phyloP scores from a whole-genome alignment of 2,113 vertebrate genomes.

The Gorsachius goisagi region DNA sequence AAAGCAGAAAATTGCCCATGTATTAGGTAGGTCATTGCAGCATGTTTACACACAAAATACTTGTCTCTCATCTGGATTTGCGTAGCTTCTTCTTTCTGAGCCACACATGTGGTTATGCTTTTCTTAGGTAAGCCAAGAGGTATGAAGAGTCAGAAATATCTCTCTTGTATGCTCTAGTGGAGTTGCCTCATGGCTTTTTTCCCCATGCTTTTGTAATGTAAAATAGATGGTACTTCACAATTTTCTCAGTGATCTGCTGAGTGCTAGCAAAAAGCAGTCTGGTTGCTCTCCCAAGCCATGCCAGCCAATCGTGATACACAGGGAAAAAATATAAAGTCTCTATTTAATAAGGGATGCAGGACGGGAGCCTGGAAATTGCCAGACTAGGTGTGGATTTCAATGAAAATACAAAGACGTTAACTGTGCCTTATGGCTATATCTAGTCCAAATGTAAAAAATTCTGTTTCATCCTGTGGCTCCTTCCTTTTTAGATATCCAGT shows the following conservation, averaged over 20 bases:
- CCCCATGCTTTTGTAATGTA: neutral
- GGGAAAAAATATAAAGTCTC: neutral
- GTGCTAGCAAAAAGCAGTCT: neutral
- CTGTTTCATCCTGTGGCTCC: neutral
- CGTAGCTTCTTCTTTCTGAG: neutral
- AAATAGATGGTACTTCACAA: neutral
- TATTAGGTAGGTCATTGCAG: neutral
- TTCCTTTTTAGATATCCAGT: neutral
- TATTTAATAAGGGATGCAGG: slow-evolving; percentile 26
- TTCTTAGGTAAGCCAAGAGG: neutral
- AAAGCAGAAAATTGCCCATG: neutral
- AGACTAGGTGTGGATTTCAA: slow-evolving; percentile 41
- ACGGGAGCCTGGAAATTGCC: slow-evolving; percentile 1
- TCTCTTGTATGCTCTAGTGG: fast-evolving
- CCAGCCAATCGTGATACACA: neutral
- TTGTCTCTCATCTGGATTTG: neutral
- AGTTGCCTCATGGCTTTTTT: neutral
- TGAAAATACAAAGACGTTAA: neutral
- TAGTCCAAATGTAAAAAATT: neutral
- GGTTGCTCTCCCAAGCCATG: neutral
- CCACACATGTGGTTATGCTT: neutral
- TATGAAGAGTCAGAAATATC: neutral
- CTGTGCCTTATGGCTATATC: neutral
- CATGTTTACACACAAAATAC: neutral
- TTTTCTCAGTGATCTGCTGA: neutral